Evolutionary conservation across 2,797 vertebrate species (phyloP), one percentile per base, ranked within the genome.

Genomic region (Lagorchestes hirsutus): DNA sequence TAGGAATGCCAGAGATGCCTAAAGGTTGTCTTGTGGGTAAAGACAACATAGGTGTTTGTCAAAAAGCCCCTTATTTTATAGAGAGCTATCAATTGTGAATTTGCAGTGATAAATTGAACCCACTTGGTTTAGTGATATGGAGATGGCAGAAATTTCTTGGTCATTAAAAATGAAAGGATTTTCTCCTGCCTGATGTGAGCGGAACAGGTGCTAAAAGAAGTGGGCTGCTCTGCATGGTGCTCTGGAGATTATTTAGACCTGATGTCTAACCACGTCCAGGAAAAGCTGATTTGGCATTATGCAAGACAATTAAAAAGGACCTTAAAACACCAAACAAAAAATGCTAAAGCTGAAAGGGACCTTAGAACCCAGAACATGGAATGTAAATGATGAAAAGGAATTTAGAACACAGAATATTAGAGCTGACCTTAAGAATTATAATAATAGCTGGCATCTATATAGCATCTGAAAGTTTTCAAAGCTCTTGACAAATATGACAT

Each of bases 101-200:
- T 95, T 96, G 91, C 62, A 40, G 1, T 97, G 97, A 98, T 98
- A 96, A 96, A 98, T 96, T 96, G 90, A 92, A 95, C 94, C 96
- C 58, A 58, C 93, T 97, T 96, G 90, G 92, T 97, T 98, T 97
- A 97, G 97, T 98, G 97, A 98, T 96, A 97, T 98, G 95, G 95
- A 54, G 95, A 98, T 95, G 97, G 97, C 93, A 96, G 91, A 98
- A 97, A 94, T 1, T 0, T 93, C 96, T 96, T 94, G 55, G 95
- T 98, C 97, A 97, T 98, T 97, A 98, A 98, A 98, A 97, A 98
- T 97, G 97, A 97, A 97, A 62, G 55, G 91, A 95, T 62, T 97
- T 87, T 87, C 74, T 87, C 67, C 22, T 27, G 74, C 18, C 40
- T 87, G 22, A 40, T 82, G 67, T 46, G n/a, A 82, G 18, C n/a